These are phyloP conservation scores for Brachionus manjavacas DNA, from an alignment of 1,140 invertebrate genomes.

Conservation along the genomic window DNA sequence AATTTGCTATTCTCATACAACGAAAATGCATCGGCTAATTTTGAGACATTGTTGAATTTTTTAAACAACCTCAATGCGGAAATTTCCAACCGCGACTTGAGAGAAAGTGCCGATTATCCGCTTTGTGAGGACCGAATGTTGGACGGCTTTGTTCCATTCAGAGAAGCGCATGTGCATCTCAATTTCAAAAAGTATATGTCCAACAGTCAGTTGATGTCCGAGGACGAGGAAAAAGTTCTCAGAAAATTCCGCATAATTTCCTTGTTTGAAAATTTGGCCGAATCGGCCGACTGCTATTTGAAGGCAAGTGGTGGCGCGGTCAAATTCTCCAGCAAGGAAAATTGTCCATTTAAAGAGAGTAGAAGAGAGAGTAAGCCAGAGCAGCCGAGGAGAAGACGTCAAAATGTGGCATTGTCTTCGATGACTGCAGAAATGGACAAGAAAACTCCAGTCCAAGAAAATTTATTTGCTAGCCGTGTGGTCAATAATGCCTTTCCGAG, in stretches of 20 bases:
- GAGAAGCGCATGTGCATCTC: background rate
- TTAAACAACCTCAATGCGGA: background rate
- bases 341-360: background rate
- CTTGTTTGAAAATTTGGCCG: background rate
- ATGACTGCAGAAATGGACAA: conserved; percentile 1
- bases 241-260: conserved; percentile 9
- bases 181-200: conserved; percentile 29
- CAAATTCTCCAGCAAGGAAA: background rate
- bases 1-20: background rate
- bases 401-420: conserved; percentile 30
- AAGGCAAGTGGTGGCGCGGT: background rate
- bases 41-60: background rate
- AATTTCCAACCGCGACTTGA: background rate
- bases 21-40: background rate
- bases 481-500: background rate
- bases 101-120: background rate
- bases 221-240: background rate
- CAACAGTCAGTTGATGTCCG: background rate
- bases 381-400: conserved; percentile 15
- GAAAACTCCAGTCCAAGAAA: background rate
- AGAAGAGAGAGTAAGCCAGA: background rate
- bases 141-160: conserved; percentile 17
- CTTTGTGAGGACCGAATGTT: conserved; percentile 10
- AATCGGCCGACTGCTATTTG: background rate
- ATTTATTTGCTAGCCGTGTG: background rate